These are phyloP conservation scores for Trypoxylon attenuatum DNA, from an alignment of 2,888 invertebrate genomes.

Conservation along the genomic window DNA sequence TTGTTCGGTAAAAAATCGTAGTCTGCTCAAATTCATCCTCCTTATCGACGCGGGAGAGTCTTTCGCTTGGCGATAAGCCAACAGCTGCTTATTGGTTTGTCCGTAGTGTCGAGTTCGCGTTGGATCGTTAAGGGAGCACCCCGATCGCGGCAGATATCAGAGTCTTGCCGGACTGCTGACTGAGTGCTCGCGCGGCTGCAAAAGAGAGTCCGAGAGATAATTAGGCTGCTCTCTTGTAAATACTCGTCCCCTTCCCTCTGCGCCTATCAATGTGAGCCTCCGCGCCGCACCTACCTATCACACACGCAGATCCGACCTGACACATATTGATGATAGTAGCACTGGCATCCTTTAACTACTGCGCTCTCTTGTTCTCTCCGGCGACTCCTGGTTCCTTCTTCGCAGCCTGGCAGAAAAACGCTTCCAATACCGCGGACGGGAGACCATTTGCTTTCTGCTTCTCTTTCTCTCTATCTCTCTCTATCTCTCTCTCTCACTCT, in stretches of 20 bases:
- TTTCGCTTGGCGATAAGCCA: slow-evolving; percentile 14
- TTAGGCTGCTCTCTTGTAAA: slow-evolving; percentile 71
- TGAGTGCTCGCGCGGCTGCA: slow-evolving; percentile 33
- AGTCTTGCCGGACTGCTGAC: slow-evolving; percentile 31
- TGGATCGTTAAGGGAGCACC: slow-evolving; percentile 46
- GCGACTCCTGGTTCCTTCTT: neutral
- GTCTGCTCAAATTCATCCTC: slow-evolving; percentile 8
- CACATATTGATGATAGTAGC: slow-evolving; percentile 69
- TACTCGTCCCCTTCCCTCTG: slow-evolving; percentile 40
- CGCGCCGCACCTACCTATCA: too few relatives aligned
- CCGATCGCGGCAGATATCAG: slow-evolving; percentile 58
- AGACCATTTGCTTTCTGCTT: too few relatives aligned
- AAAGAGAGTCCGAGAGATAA: slow-evolving; percentile 68
- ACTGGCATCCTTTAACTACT: slow-evolving; percentile 66
- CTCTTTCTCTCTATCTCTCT: neutral
- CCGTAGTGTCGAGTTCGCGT: slow-evolving; percentile 31
- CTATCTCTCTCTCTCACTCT: too few relatives aligned
- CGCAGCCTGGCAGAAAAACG: slow-evolving; percentile 32
- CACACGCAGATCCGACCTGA: slow-evolving; percentile 53
- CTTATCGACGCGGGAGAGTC: slow-evolving; percentile 19
- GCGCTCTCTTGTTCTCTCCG: slow-evolving; percentile 15
- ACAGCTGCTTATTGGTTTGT: slow-evolving; percentile 31
- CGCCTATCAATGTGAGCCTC: slow-evolving; percentile 12
- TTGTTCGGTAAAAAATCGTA: slow-evolving; percentile 22
- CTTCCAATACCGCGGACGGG: slow-evolving; percentile 34